Base-by-base conservation (phyloP, 2,113 vertebrate species). In the Neogale vison region DNA sequence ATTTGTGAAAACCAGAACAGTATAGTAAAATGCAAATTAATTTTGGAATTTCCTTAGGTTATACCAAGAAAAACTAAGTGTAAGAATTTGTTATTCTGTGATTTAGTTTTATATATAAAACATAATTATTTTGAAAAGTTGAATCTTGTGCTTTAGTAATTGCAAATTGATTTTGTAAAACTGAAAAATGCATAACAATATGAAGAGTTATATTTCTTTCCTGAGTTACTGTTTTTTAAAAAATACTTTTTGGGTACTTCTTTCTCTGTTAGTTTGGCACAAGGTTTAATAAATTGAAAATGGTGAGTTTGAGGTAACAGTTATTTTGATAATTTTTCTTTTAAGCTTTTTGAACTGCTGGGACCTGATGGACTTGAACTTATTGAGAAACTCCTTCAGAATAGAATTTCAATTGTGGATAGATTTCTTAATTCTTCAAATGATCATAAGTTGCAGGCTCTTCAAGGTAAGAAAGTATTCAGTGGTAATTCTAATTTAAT, bases 361-460 rank as follows among this genome's bases (percentile, higher is more conserved):
- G 99, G 99, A 88, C 99, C 99, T 93, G 99, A 99, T 97, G 99
- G 99, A 87, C 98, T 99, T 97, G 99, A 99, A 98, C 99, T 99
- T 97, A 99, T 99, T 98, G 99, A 99, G 95, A 99, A 99, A 74
- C 99, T 99, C 4, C 99, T 99, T 24, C 99, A 99, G 98, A 99
- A 98, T 45, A 99, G 99, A 98, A 97, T 98, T 55, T 96, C 98
- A 82, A 99, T 99, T 96, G 98, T 99, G 88, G 99, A 99, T 97
- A 99, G 98, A 79, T 99, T 99, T 96, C 98, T 99, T 88, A 96
- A 98, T 95, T 97, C 98, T 90, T 97, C 99, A 86, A 97, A 98
- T 96, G 99, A 99, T 96, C 98, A 98, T 95, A 99, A 98, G 87
- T 97, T 99, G 52, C 98, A 99, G 63, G 97, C 83, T 98, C 98